Percentiles rank a stretch among this genome's conserved stretches.
These are phyloP conservation scores for Apeira syringaria DNA, from an alignment of 2,888 invertebrate species.

Conservation along the genomic window DNA sequence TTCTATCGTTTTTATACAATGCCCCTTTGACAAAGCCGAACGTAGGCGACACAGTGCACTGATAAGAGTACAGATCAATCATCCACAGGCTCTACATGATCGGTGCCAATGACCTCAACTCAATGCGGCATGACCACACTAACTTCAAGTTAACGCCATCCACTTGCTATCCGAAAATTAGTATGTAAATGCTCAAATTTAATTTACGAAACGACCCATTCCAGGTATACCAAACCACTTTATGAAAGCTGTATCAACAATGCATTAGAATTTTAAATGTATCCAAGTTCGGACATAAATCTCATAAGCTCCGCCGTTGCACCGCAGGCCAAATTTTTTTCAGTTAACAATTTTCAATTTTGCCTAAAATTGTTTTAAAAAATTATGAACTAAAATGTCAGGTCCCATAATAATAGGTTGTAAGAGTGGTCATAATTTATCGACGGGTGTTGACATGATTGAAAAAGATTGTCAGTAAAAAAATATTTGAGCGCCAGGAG, in stretches of 20 bases:
- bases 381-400: conserved; percentile 77
- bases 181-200: conserved; percentile 48
- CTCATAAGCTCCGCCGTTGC: conserved; percentile 60
- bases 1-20: conserved; percentile 66
- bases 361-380: conserved; percentile 62
- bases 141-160: conserved; percentile 59
- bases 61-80: conserved; percentile 81
- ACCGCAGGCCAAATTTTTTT: conserved; percentile 67
- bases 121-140: conserved; percentile 67
- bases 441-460: conserved; percentile 73
- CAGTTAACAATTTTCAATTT: conserved; percentile 70
- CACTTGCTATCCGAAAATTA: conserved; percentile 50
- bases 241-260: conserved; percentile 40
- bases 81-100: conserved; percentile 76
- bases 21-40: conserved; percentile 77
- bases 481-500: conserved; percentile 66
- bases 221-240: conserved; percentile 38
- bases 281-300: conserved; percentile 64
- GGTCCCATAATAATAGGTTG: conserved; percentile 75
- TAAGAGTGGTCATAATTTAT: conserved; percentile 75
- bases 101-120: conserved; percentile 70
- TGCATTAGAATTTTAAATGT: conserved; percentile 56
- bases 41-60: conserved; percentile 75
- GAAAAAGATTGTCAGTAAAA: conserved; percentile 54
- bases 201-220: conserved; percentile 35